These are phyloP conservation scores for Carabus problematicus DNA, from an alignment of 2,888 invertebrate genomes.

Conservation along the genomic window DNA sequence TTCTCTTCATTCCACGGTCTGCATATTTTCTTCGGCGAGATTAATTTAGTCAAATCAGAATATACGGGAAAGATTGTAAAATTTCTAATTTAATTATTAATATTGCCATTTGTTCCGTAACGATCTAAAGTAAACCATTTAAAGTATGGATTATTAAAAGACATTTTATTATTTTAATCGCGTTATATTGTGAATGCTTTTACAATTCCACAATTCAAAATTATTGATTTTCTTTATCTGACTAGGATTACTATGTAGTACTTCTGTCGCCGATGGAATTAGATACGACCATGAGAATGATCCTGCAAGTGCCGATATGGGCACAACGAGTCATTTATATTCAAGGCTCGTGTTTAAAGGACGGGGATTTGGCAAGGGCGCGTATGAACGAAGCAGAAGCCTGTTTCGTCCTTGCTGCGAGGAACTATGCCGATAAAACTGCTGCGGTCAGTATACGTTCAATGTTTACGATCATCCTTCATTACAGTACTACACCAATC, in stretches of 20 bases:
- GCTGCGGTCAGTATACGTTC: constrained; percentile 74
- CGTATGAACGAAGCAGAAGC: constrained; percentile 98
- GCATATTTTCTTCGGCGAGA: no score
- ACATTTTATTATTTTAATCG: no score
- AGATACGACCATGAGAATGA: constrained; percentile 97
- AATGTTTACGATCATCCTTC: constrained; percentile 1
- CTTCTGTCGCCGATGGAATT: constrained; percentile 96
- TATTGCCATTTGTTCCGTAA: no score
- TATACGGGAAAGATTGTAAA: no score
- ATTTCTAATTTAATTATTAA: no score
- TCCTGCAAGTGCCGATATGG: constrained; percentile 96
- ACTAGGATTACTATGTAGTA: constrained; percentile 91
- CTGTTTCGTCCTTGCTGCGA: constrained; percentile 94
- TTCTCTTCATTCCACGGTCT: no score
- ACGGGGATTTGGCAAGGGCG: constrained; percentile 92
- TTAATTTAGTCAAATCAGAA: no score
- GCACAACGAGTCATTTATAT: constrained; percentile 97
- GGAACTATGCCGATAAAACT: constrained; percentile 95
- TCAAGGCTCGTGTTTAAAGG: constrained; percentile 95
- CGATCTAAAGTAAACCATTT: no score
- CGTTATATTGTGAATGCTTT: no score
- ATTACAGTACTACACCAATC: background rate
- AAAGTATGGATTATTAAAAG: no score
- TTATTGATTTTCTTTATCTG: no score
- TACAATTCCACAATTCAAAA: no score